Evolutionary conservation across 2,797 vertebrate species (phyloP).

Genomic region (Micropoecilia bifurca): DNA sequence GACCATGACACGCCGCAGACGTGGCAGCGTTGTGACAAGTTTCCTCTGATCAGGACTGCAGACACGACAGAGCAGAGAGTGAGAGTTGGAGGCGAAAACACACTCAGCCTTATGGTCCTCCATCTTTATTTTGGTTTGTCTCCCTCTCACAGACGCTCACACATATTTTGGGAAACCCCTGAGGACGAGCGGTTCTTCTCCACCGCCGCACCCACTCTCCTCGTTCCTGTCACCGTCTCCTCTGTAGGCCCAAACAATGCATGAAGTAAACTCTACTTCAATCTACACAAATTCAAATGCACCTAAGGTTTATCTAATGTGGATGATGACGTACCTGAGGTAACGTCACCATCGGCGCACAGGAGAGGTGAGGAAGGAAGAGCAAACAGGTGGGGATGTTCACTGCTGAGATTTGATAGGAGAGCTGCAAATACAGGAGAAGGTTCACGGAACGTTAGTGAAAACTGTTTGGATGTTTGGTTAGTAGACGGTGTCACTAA

Average conservation of each 20-base stretch:
- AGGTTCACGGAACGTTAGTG: background rate
- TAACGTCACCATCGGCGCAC: background rate
- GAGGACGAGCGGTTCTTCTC: slow-evolving; percentile 16
- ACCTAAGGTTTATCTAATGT: too few species aligned
- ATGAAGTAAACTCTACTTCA: background rate
- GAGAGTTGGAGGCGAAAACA: slow-evolving; percentile 42
- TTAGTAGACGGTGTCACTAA: background rate
- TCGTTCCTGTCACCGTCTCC: slow-evolving; percentile 17
- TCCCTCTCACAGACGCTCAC: background rate
- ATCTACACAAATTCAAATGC: background rate
- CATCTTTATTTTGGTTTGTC: slow-evolving; percentile 36
- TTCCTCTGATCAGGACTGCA: slow-evolving; percentile 63
- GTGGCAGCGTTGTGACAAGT: slow-evolving; percentile 35
- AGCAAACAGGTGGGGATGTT: background rate
- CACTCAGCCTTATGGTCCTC: slow-evolving; percentile 34
- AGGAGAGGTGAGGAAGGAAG: background rate
- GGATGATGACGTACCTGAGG: background rate
- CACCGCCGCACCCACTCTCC: background rate
- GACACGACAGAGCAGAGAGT: slow-evolving; percentile 47
- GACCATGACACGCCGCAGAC: slow-evolving; percentile 40
- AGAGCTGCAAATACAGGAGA: background rate
- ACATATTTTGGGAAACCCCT: slow-evolving; percentile 25
- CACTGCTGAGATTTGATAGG: background rate
- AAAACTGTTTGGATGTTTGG: background rate
- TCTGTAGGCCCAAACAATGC: background rate